Evolutionary conservation across 1,140 invertebrate genomes (phyloP).

Genomic region (Nylanderia fulva): DNA sequence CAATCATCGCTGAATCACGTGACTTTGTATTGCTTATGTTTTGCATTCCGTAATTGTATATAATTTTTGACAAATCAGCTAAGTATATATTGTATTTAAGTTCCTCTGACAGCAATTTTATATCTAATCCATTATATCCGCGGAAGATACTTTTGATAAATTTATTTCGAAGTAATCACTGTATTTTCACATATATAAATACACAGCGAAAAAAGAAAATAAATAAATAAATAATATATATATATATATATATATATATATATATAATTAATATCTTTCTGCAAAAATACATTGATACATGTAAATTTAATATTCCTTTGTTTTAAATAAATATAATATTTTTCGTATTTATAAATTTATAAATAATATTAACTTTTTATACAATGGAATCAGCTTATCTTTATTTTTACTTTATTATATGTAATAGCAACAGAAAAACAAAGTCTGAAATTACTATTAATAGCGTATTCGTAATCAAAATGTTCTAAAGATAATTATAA

Average conservation of each 20-base stretch:
- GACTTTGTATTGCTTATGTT: conserved; percentile 42
- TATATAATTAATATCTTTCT: no score
- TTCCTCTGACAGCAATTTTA: background rate
- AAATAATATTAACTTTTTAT: background rate
- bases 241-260: no score
- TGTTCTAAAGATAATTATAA: conserved; percentile 23
- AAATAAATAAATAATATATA: no score
- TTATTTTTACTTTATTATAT: conserved; percentile 2
- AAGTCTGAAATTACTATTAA: conserved; percentile 4
- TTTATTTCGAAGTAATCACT: background rate
- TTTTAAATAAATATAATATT: background rate
- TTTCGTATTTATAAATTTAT: background rate
- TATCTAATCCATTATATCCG: background rate
- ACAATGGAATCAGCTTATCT: background rate
- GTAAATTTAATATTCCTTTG: background rate
- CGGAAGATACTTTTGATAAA: background rate
- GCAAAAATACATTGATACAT: background rate
- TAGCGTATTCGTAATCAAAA: background rate
- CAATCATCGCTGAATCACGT: conserved; percentile 58
- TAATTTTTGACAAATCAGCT: background rate
- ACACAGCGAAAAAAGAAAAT: background rate
- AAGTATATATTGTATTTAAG: background rate
- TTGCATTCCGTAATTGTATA: background rate
- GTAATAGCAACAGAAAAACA: background rate
- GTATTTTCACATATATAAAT: background rate